Evolutionary conservation across 1,140 invertebrate species (phyloP), one percentile per base, ranked within the genome.

Genomic region (Lucilia sericata): DNA sequence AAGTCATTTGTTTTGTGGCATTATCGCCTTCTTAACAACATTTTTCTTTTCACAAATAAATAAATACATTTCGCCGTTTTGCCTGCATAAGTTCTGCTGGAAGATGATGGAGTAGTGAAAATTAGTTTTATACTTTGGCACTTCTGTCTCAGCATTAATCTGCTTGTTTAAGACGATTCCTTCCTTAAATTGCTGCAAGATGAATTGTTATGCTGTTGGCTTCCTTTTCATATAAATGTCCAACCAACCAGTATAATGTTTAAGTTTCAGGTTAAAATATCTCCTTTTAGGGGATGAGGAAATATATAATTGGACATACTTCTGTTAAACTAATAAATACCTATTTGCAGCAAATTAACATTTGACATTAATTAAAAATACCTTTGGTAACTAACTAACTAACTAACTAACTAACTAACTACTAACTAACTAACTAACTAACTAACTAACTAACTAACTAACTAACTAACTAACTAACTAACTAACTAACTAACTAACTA

Each of bases 1-100:
- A 55, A 55, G 51, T 55, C 51, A 55, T 55, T 55, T 55, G 51
- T 55, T 55, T 55, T 55, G 51, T 55, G 51, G 51, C 51, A 55
- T 55, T 55, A 55, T 55, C 51, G 51, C 51, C 51, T 42, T 55
- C 51, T 55, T 55, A 55, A n/a, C 42, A 42, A 42, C 5, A 55
- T 55, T 55, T 55, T 55, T 55, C 42, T 42, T 42, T 10, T 7
- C 5, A 42, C 10, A 42, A 42, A 42, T 42, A 42, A 42, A 2
- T 42, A 42, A 42, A 42, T 42, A 17, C 51, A 55, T 8, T 55
- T 55, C 13, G 13, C 0, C 42, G 42, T 30, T 30, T 30, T 30
- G 25, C 25, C 25, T 30, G 25, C 3, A 30, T 30, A 30, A 14
- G 13, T 55, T 55, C 17, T 30, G 51, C 12, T 17, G 51, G 5